These are phyloP conservation scores for Tanypteryx hageni DNA, from an alignment of 2,888 invertebrate genomes.

Conservation along the genomic window DNA sequence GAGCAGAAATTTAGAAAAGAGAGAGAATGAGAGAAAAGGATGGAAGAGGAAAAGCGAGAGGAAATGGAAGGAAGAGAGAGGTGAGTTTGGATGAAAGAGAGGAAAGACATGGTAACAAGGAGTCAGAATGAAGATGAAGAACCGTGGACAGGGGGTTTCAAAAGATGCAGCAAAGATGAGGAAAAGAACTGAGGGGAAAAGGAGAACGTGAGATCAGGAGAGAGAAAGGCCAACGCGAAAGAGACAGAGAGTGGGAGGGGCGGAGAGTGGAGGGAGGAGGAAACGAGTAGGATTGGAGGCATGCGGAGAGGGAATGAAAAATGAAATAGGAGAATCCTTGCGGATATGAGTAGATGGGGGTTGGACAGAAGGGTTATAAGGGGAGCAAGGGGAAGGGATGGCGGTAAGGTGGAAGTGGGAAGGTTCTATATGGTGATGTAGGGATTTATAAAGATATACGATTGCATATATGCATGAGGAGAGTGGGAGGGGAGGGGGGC, in stretches of 20 bases:
- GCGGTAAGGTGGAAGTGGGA: constrained; percentile 6
- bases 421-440: constrained; percentile 64
- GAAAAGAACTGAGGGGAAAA: too few species aligned
- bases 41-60: neutral
- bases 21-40: neutral
- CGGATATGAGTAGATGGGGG: constrained; percentile 56
- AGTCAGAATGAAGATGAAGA: too few species aligned
- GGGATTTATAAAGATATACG: constrained; percentile 64
- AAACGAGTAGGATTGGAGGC: neutral
- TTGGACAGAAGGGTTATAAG: constrained; percentile 60
- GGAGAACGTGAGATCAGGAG: neutral
- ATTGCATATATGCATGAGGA: constrained; percentile 62
- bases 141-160: too few species aligned
- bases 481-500: constrained; percentile 18
- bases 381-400: neutral
- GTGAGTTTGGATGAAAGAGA: neutral
- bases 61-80: neutral
- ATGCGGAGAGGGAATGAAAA: constrained; percentile 50
- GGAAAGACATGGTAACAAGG: too few species aligned
- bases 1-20: neutral
- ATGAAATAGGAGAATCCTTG: constrained; percentile 62
- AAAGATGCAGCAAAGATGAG: neutral
- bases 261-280: neutral
- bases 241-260: neutral
- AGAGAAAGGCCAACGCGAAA: neutral